These are phyloP conservation scores for Lamprologus ornatipinnis DNA, from an alignment of 2,113 vertebrate genomes.

Conservation along the genomic window DNA sequence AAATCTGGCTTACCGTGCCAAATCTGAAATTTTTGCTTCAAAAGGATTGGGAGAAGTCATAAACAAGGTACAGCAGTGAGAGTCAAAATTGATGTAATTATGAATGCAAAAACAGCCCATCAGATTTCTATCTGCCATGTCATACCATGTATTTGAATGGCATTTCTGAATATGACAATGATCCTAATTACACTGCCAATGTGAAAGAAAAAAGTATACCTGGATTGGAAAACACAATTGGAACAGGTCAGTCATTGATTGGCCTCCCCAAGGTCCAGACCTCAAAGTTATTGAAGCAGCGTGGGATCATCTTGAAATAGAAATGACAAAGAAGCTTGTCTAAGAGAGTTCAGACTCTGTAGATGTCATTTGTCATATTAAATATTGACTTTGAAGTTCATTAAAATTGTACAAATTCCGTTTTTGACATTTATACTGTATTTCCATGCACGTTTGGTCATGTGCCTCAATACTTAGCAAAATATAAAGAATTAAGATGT, in stretches of 20 bases:
- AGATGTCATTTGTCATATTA: rapidly evolving
- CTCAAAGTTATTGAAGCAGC: neutral
- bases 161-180: neutral
- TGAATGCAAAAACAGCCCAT: neutral
- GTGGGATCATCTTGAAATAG: neutral
- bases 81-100: neutral
- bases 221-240: neutral
- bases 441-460: neutral
- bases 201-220: neutral
- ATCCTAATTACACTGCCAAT: neutral
- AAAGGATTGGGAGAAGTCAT: neutral
- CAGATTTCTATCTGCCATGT: neutral
- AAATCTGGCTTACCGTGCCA: neutral
- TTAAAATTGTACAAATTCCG: neutral
- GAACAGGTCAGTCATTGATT: neutral
- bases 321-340: neutral
- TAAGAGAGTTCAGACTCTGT: neutral
- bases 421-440: neutral
- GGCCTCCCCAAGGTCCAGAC: neutral
- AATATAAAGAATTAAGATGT: neutral
- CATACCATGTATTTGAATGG: neutral
- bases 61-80: neutral
- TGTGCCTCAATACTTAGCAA: neutral
- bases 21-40: neutral
- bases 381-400: neutral